Base-by-base conservation (phyloP, 2,797 vertebrate species). In the Pangasius krempfi region DNA sequence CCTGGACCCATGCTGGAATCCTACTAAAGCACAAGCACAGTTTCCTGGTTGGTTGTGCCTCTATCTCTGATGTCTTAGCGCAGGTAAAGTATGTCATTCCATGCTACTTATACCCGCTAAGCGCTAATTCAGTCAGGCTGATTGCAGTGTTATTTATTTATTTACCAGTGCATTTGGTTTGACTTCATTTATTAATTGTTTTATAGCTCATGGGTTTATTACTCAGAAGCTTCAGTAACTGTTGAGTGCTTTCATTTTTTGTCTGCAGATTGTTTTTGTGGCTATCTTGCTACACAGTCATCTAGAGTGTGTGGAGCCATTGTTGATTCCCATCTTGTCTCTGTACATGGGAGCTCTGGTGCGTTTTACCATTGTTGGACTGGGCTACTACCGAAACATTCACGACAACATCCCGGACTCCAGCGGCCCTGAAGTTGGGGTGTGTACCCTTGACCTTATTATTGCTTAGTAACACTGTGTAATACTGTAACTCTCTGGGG, bases 11-110 rank as follows among this genome's bases (percentile, higher is more conserved):
- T 90, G 98, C 98, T 89, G 99, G 99, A 91, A 99, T 99, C 92
- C 97, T 99, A 87, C 94, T 99, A 90, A 99, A 99, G 96, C 98
- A 99, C 95, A 99, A 99, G 87, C 97, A 97, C 96, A 99, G 99
- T 88, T 97, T 99, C 94, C 96, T 99, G 5, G 99, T 99, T 37
- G 99, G 99, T 93, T 99, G 98, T 72, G 99, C 98, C 92, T 99
- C 99, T n/a, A 98, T 99, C 94, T 99, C 98, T 85, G 99, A 99
- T 89, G 99, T 99, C 79, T 95, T 99, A 94, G 97, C 97, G 93
- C 99, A 99, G 98, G 99, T 99, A 95, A 94, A 56, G 2, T 60
- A 33, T 58, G 18, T 37, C 20, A 9, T 37, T 68, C 13, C 30
- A 64, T 47, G 14, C 44, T 8, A 66, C 0, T 10, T 66, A 18